These are phyloP conservation scores for Melanostigma gelatinosum DNA, from an alignment of 2,113 vertebrate genomes.

Conservation along the genomic window DNA sequence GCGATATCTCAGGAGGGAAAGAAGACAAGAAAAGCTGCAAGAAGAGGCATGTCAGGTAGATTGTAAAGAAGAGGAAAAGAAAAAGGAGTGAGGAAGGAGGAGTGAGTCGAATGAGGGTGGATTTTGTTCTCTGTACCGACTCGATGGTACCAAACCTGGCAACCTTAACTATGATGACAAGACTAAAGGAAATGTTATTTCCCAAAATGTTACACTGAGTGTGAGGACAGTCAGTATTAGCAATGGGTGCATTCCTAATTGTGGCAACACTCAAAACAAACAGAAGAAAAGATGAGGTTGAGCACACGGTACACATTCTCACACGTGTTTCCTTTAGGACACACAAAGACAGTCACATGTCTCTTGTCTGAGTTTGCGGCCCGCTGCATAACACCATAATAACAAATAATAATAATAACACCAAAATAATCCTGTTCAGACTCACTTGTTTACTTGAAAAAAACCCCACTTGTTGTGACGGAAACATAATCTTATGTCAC, in stretches of 20 bases:
- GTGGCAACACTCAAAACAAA: background rate
- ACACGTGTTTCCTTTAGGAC: background rate
- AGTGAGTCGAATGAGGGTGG: background rate
- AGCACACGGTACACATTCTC: background rate
- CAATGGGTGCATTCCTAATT: background rate
- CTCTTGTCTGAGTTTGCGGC: background rate
- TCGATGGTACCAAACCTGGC: background rate
- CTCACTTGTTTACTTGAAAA: background rate
- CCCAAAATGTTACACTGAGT: background rate
- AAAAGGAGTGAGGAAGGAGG: background rate
- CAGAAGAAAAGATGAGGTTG: background rate
- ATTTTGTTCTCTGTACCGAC: background rate
- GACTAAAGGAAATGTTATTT: background rate
- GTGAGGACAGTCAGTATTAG: background rate
- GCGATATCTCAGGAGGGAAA: conserved; percentile 26
- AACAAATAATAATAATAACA: background rate
- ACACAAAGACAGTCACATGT: conserved; percentile 9
- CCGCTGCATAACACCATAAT: background rate
- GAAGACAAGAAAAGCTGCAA: conserved; percentile 6
- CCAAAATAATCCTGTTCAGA: background rate
- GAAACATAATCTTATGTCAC: background rate
- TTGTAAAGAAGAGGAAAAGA: conserved; percentile 7
- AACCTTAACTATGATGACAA: background rate
- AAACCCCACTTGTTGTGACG: background rate
- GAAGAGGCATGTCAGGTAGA: conserved; percentile 15